phyloP scores from a whole-genome alignment of 2,797 vertebrate genomes.

The Okamejei kenojei region DNA sequence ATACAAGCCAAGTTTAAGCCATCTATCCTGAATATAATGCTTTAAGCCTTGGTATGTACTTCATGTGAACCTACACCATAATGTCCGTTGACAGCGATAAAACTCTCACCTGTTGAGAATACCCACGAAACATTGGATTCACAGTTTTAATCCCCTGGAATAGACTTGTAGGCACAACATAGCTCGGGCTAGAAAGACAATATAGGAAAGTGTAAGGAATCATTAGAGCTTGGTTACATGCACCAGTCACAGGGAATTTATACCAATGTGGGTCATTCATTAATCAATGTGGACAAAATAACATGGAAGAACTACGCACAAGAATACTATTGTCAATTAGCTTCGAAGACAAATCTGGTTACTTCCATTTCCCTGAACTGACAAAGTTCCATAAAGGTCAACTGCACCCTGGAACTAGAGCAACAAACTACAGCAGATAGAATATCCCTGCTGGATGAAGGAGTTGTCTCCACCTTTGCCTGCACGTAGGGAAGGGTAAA shows the following conservation, averaged over 20 bases:
- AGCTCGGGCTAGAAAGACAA: conserved; percentile 71
- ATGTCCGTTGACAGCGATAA: neutral
- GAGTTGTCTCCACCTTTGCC: too few relatives aligned
- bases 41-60: neutral
- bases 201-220: neutral
- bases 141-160: conserved; percentile 97
- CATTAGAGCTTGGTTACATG: neutral
- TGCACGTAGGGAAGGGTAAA: too few relatives aligned
- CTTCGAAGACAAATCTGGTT: neutral
- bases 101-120: conserved; percentile 86
- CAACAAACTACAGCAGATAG: neutral
- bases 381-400: neutral
- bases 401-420: neutral
- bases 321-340: neutral
- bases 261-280: neutral
- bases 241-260: neutral
- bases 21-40: neutral
- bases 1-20: neutral
- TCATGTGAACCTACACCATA: neutral
- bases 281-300: neutral
- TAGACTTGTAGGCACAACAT: conserved; percentile 89
- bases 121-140: conserved; percentile 94
- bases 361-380: neutral
- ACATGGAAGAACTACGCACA: neutral
- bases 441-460: too few relatives aligned